Base-by-base conservation (phyloP, 2,797 vertebrate species). In the Sebastes minor region DNA sequence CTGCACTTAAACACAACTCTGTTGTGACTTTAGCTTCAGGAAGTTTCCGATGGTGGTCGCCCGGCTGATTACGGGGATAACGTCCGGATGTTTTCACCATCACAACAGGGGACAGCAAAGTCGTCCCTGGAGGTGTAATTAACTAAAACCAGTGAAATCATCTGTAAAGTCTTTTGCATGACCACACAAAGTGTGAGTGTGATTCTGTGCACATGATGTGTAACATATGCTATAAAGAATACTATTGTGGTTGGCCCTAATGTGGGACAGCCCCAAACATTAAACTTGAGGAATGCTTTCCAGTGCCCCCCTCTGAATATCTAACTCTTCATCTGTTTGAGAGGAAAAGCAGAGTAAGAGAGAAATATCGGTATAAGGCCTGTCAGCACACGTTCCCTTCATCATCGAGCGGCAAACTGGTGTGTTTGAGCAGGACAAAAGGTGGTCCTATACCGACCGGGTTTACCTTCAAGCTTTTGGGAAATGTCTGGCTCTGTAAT, bases 401-500 rank as follows among this genome's bases (percentile, higher is more conserved):
- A 73, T 80, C 68, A 73, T 68, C 10, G 4, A 77, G 63, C 8
- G 57, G 76, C 56, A 53, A 27, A 49, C 67, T 73, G 76, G 52
- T 76, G 63, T 67, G 66, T 82, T 80, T 73, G 30, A 71, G 72
- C 72, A 61, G 59, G 69, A 88, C 86, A 79, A 85, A 83, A 78
- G 77, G 69, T 80, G 71, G 71, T 83, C 77, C 46, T 33, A 16
- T 61, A 49, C 67, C 52, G 16, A 22, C 59, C 1, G 8, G 75
- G 42, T 82, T 83, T 72, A 86, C 77, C 78, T 90, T 85, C 75
- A 86, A 87, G 81, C 86, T 83, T 82, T 84, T 86, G 83, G 80
- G 80, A 87, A 90, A 83, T 68, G 77, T 87, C 88, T 89, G 85
- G 80, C 78, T 86, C 86, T 90, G 84, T 91, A 90, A 93, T 94